Base-by-base conservation (phyloP, 2,113 vertebrate species). In the Sphyrna mokarran region DNA sequence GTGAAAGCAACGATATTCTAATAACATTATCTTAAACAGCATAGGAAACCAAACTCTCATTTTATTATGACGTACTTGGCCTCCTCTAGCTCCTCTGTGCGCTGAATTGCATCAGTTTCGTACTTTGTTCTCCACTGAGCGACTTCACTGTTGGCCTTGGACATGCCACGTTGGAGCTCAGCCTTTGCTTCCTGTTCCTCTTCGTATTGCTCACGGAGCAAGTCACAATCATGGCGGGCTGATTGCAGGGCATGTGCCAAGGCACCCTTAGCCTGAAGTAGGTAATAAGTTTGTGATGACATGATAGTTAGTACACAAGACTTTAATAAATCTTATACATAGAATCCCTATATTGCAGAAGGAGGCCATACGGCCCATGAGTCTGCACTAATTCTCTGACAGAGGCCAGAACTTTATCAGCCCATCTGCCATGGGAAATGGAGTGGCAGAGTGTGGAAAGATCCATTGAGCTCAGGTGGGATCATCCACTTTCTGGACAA, bases 41-140 rank as follows among this genome's bases (percentile, higher is more conserved):
- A 20, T 2, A 37, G 2, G 18, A 33, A 95, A 2, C 14, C 4
- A 26, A 43, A 68, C 18, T 43, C 26, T 29, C 23, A 87, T 87
- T 78, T 85, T 14, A 13, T 76, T 33, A 61, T 22, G 16, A 78
- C 96, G 96, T 96, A 98, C 98, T 98, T 98, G 7, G 98, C 97
- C 20, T 98, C 98, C 96, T 98, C 98, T 91, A 98, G 97, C 96
- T 98, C 98, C 96, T 98, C 97, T 40, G 97, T 97, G 70, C 97
- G 97, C 96, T 97, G 97, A 90, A 96, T 96, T 43, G 96, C 96
- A 61, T 96, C 96, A 33, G 96, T 96, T 70, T 96, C 96, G 18
- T 96, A 96, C 86, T 96, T 96, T 90, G 96, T 96, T 83, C 96
- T 96, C 96, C 96, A 96, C 72, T 96, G 96, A 83, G 96, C 96